Evolutionary conservation across 1,140 invertebrate genomes (phyloP), one percentile per base, ranked within the genome.

Genomic region (Zaprionus africanus): DNA sequence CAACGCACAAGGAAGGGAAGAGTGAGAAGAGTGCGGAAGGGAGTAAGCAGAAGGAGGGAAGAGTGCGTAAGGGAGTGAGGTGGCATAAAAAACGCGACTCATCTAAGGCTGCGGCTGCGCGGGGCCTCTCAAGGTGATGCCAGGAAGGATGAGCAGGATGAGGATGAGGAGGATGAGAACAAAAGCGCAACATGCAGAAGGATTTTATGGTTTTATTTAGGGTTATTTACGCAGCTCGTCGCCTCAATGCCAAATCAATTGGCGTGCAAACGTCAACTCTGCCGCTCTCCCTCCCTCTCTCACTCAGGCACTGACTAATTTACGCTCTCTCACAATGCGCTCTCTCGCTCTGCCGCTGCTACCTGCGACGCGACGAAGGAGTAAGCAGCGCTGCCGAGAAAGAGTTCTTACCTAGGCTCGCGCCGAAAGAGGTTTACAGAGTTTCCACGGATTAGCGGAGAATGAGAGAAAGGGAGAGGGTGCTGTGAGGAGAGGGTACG

Each of bases 171-270:
- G 51, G 62, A 66, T 41, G 74, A 56, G 57, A 38, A 78, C 72
- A 78, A 75, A 75, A 62, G 72, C 82, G 85, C 85, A 90, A 82
- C 85, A 90, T 88, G 85, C 85, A 85, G 86, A 90, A 90, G 86
- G 86, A 90, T 90, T 90, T 90, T 90, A 90, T 90, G 86, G 86
- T 90, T 90, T 90, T 90, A 90, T 90, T 90, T 81, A 90, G 86
- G 86, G 86, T 90, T 90, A 90, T 90, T 90, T 80, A 72, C 69
- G 61, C 46, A 60, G 22, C 49, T 61, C 26, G 61, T 61, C 26
- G 61, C 77, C 78, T 90, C 86, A 90, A 90, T 90, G 85, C 84
- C 85, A 90, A 90, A 90, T 90, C 85, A 82, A 90, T 90, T 90
- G 85, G 82, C 85, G 77, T 82, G 73, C 85, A 90, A 88, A 88